Percentiles rank a stretch among this genome's conserved stretches.
phyloP scores from a whole-genome alignment of 2,888 invertebrate species.

The Catotricha subobsoleta region DNA sequence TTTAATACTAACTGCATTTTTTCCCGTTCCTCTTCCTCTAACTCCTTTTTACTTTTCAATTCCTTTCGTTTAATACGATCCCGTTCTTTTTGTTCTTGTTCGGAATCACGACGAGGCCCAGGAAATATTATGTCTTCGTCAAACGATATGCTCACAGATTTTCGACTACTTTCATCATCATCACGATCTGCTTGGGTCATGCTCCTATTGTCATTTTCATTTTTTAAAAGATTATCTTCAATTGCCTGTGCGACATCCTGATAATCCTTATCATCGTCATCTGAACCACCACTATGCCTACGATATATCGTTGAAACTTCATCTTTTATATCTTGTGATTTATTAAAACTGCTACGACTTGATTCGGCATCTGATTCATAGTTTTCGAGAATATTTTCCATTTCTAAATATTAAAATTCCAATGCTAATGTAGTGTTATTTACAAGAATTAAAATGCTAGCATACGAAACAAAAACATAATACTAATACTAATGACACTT shows the following conservation, averaged over 20 bases:
- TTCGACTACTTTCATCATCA: not conserved
- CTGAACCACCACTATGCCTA: not conserved
- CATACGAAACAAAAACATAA: too few relatives aligned
- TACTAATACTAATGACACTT: too few relatives aligned
- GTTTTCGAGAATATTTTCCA: slow-evolving; percentile 4
- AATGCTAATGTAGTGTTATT: too few relatives aligned
- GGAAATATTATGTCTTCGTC: slow-evolving; percentile 6
- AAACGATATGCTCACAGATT: slow-evolving; percentile 2
- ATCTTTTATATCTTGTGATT: not conserved
- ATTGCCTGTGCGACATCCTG: not conserved
- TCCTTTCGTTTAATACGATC: slow-evolving; percentile 42
- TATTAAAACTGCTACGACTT: not conserved
- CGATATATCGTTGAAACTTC: too few relatives aligned
- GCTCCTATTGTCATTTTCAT: too few relatives aligned
- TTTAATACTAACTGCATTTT: slow-evolving; percentile 70
- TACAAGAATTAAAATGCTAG: too few relatives aligned
- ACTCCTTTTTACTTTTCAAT: slow-evolving; percentile 57
- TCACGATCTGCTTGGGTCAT: not conserved
- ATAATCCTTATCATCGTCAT: not conserved
- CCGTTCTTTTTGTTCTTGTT: slow-evolving; percentile 4
- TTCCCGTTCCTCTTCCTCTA: slow-evolving; percentile 87
- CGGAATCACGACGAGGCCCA: slow-evolving; percentile 1
- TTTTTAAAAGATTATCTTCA: slow-evolving; percentile 1
- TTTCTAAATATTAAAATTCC: not conserved
- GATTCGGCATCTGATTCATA: not conserved